Base-by-base conservation (phyloP, 1,140 invertebrate species). In the Eciton burchellii region DNA sequence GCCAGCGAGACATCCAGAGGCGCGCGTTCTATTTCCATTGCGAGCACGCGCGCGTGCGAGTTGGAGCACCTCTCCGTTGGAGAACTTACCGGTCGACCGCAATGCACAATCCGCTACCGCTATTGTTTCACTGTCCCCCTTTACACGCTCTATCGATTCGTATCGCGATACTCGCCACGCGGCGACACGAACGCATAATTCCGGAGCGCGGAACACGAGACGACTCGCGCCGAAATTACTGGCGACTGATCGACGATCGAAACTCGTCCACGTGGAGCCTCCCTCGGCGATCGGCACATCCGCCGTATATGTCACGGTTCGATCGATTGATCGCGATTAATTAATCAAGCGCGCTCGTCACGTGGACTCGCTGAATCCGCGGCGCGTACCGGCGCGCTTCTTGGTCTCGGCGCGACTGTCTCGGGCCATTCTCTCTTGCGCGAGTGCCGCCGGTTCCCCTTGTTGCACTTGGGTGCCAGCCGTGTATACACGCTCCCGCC, bases 331-430 rank as follows among this genome's bases (percentile, higher is more conserved):
- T n/a, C 35, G 2, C 35, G 35, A 35, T 35, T 35, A 35, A 35
- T 35, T 35, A 16, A 29, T 49, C 21, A n/a, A n/a, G 66, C 24
- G 12, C 43, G 35, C 14, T 24, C 12, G 60, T 83, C 87, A 89
- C 85, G 84, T 89, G 87, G 79, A 73, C 21, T 52, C 65, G 73
- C 77, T 47, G 66, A 66, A 59, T 81, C 70, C 66, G 83, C 82
- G 54, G 47, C 81, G 76, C 45, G 89, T 82, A 86, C 89, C 88
- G 77, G 65, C 83, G 72, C 81, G 86, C 68, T 43, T 81, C 84
- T 90, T 84, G 86, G 86, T 84, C 89, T 62, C 76, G 66, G 88
- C 62, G 3, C 88, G 88, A 91, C 90, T 91, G 89, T 89, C 77
- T 88, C 81, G 83, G 57, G 65, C 70, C 74, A 84, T 84, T 84